Evolutionary conservation across 1,140 invertebrate genomes (phyloP).

Genomic region (Polypedilum pembai): DNA sequence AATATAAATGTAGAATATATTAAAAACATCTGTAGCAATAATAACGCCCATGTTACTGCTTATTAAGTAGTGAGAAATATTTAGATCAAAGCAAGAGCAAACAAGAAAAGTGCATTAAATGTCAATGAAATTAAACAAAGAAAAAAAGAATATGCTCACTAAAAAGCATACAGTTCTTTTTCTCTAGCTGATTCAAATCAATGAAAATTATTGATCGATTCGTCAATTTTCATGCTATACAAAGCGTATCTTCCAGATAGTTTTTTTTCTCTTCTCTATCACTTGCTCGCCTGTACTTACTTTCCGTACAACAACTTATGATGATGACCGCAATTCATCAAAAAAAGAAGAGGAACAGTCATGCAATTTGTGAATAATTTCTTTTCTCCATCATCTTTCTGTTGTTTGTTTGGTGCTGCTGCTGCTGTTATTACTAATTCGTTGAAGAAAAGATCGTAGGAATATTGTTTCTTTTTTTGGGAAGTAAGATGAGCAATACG

Average conservation of each 20-base stretch:
- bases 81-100: neutral
- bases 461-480: neutral
- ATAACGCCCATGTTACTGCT: neutral
- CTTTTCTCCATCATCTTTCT: neutral
- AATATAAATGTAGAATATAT: neutral
- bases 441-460: neutral
- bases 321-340: slow-evolving; percentile 1
- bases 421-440: neutral
- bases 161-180: neutral
- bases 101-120: neutral
- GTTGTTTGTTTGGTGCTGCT: neutral
- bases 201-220: slow-evolving; percentile 18
- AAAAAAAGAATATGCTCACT: neutral
- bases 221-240: slow-evolving; percentile 11
- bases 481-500: neutral
- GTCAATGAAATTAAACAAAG: neutral
- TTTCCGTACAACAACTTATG: neutral
- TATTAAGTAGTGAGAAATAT: neutral
- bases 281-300: too few relatives aligned
- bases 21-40: neutral
- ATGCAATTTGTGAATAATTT: neutral
- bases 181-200: neutral
- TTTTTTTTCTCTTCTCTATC: neutral
- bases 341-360: neutral
- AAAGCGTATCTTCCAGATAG: neutral